Conservation (phyloP, 2,113 vertebrate genomes). For the Xiphias gladius region DNA sequence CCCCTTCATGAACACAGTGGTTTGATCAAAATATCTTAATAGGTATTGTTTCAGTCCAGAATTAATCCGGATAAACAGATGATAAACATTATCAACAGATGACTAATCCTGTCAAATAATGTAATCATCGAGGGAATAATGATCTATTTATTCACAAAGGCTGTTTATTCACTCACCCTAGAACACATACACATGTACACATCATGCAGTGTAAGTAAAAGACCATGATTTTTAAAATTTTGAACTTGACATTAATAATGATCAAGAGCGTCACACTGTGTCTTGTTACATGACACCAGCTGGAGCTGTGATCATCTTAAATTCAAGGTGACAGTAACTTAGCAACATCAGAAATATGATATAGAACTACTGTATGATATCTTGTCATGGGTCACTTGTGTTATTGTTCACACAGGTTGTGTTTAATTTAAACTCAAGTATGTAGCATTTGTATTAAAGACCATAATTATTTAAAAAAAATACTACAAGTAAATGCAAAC, state of each 20-base stretch:
- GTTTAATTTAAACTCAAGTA: constrained; percentile 1
- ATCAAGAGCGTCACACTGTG: constrained; percentile 35
- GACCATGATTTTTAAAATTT: background rate
- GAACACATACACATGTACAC: background rate
- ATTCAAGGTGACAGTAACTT: constrained; percentile 23
- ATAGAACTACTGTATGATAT: background rate
- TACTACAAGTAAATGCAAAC: background rate
- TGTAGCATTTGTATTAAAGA: too few relatives aligned
- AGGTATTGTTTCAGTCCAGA: constrained; percentile 2
- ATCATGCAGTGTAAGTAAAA: background rate
- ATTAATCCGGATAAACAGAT: constrained; percentile 25
- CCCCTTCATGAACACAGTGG: background rate
- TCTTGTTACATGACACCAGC: constrained; percentile 26
- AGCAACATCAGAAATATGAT: constrained; percentile 8
- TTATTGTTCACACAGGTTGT: background rate
- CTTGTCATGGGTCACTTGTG: background rate
- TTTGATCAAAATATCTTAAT: constrained; percentile 4
- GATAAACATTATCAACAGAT: constrained; percentile 34
- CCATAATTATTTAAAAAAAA: background rate
- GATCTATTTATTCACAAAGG: constrained; percentile 4
- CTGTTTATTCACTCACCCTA: background rate
- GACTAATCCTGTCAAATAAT: constrained; percentile 21
- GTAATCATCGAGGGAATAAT: constrained; percentile 29
- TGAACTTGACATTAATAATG: constrained; percentile 53
- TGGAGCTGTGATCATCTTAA: constrained; percentile 33